These are phyloP conservation scores for Hypomecis atomaria DNA, from an alignment of 2,888 invertebrate species.

Conservation along the genomic window DNA sequence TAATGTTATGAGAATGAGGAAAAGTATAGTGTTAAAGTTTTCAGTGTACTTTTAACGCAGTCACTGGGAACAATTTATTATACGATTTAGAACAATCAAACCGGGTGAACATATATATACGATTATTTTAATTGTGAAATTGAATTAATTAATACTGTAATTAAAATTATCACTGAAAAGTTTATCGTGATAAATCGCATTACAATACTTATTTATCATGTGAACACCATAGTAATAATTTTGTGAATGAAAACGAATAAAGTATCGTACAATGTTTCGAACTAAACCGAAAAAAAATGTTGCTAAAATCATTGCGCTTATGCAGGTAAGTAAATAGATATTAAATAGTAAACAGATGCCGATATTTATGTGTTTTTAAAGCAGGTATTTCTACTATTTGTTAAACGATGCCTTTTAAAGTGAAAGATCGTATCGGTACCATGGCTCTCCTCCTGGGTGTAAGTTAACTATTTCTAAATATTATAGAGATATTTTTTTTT, in stretches of 20 bases:
- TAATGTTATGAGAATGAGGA: not conserved
- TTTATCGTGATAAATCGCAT: constrained; percentile 1
- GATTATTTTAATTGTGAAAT: constrained; percentile 1
- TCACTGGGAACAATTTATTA: too few species aligned
- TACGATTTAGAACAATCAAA: too few species aligned
- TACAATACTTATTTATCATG: not conserved
- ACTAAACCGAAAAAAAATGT: constrained; percentile 62
- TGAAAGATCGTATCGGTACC: constrained; percentile 52
- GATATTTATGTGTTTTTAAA: constrained; percentile 29
- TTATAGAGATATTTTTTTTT: not conserved
- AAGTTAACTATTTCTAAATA: constrained; percentile 38
- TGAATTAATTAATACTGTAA: constrained; percentile 4
- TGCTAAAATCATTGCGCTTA: constrained; percentile 56
- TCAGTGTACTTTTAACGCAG: too few species aligned
- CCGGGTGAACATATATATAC: too few species aligned
- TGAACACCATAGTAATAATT: not conserved
- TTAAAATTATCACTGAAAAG: constrained; percentile 5
- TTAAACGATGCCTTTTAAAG: constrained; percentile 47
- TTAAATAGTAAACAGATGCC: constrained; percentile 34
- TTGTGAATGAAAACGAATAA: not conserved
- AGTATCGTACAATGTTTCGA: constrained; percentile 54
- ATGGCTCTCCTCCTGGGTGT: constrained; percentile 51
- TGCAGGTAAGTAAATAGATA: constrained; percentile 63
- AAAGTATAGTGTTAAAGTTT: not conserved
- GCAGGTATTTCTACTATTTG: not conserved